phyloP scores from a whole-genome alignment of 2,888 invertebrate species.

The Eilema caniola region DNA sequence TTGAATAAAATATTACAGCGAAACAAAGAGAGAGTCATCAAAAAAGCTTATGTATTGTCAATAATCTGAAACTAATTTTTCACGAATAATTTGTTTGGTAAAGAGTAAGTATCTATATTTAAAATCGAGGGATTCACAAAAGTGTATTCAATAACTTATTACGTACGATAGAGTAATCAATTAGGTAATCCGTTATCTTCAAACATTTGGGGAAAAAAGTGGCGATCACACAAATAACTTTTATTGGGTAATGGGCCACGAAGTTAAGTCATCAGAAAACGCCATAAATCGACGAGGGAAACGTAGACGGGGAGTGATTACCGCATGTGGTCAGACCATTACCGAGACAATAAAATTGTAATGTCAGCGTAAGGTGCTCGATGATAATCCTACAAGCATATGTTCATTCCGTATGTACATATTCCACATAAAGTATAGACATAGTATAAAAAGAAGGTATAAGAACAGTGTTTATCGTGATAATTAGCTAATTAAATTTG shows the following conservation, averaged over 20 bases:
- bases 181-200: neutral
- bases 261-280: conserved; percentile 79
- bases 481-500: no score
- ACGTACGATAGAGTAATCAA: neutral
- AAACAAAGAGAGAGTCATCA: no score
- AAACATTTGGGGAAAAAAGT: conserved; percentile 48
- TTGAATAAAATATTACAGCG: no score
- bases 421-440: no score
- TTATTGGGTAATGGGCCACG: conserved; percentile 79
- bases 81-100: no score
- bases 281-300: conserved; percentile 74
- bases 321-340: conserved; percentile 60
- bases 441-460: no score
- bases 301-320: conserved; percentile 76
- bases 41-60: no score
- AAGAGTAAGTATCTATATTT: neutral
- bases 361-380: conserved; percentile 71
- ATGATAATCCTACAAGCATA: conserved; percentile 63
- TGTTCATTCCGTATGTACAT: conserved; percentile 24
- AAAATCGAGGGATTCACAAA: neutral
- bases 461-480: no score
- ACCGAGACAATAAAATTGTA: conserved; percentile 74
- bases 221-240: conserved; percentile 76
- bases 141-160: neutral
- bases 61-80: no score